Base-by-base conservation (phyloP, 2,888 invertebrate genomes). In the Dyspetes luteomarginatus region DNA sequence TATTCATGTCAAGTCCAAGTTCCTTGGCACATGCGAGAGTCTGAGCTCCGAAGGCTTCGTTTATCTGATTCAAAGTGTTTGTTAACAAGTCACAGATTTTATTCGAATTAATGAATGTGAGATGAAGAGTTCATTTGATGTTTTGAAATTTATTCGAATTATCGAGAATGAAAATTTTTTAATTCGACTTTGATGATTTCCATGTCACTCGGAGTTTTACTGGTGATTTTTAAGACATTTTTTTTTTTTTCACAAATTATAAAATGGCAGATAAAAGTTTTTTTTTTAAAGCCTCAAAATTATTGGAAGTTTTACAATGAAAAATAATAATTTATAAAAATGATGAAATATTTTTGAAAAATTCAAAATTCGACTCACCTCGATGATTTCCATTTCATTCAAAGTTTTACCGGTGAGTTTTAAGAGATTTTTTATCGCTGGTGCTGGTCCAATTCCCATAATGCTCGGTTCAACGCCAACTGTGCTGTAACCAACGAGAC, bases 31-130 rank as follows among this genome's bases (percentile, higher is more conserved):
- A 99, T 0, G 99, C 96, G 69, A 99, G 93, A 1, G 97, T 97
- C 93, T 99, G 99, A 0, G 98, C 97, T 56, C 96, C 98, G 93
- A 99, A 99, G 0, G 99, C 99, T 93, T 99, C 99, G 93, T 99
- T 99, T 86, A 99, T 98, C 98, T 98, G 89, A 83, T n/a, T n/a
- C n/a, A n/a, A n/a, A n/a, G n/a, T n/a, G n/a, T n/a, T n/a, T n/a
- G n/a, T n/a, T n/a, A n/a, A n/a, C n/a, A n/a, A n/a, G n/a, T n/a
- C n/a, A n/a, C n/a, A n/a, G n/a, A n/a, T n/a, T n/a, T n/a, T n/a
- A n/a, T n/a, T n/a, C n/a, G n/a, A n/a, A n/a, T n/a, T n/a, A n/a
- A n/a, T n/a, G n/a, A n/a, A n/a, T n/a, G n/a, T n/a, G n/a, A n/a
- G n/a, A n/a, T n/a, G n/a, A n/a, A n/a, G n/a, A n/a, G n/a, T n/a